Percentiles rank a stretch among this genome's conserved stretches.
Conservation (phyloP, 2,113 vertebrate species). For the Perognathus longimembris region DNA sequence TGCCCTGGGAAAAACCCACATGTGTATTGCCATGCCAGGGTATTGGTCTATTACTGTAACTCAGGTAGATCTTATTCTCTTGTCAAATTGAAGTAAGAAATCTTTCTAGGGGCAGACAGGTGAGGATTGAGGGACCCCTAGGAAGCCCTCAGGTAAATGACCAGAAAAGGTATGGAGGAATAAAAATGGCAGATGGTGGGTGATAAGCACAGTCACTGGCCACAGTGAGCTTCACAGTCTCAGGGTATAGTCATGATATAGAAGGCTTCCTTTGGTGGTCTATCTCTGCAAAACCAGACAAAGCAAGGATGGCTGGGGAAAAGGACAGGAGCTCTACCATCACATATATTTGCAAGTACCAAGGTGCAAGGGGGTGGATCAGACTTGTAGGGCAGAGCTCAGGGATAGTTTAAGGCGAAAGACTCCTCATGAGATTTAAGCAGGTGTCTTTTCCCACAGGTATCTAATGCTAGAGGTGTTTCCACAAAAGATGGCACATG, state of each 20-base stretch:
- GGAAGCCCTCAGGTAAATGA: not conserved
- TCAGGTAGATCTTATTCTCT: not conserved
- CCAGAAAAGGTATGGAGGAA: not conserved
- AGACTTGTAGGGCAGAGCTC: not conserved
- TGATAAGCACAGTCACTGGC: not conserved
- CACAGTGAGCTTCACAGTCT: rapidly evolving
- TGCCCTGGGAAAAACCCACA: not conserved
- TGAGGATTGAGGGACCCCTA: too few species aligned
- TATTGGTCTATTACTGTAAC: not conserved
- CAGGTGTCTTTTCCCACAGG: too few species aligned
- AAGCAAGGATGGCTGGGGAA: not conserved
- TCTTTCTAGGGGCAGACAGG: not conserved
- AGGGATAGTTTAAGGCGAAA: not conserved
- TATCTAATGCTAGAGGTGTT: too few species aligned
- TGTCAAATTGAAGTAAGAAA: not conserved
- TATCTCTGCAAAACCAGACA: not conserved
- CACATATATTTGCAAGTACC: not conserved
- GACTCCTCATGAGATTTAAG: too few species aligned
- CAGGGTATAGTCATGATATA: rapidly evolving
- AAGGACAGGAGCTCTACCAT: not conserved
- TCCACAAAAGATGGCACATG: too few species aligned
- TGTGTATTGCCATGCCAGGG: rapidly evolving
- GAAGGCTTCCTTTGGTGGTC: not conserved
- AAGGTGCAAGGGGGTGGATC: not conserved
- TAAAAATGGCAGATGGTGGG: not conserved